Conservation (phyloP, 2,797 vertebrate species). For the Nannoperca australis region DNA sequence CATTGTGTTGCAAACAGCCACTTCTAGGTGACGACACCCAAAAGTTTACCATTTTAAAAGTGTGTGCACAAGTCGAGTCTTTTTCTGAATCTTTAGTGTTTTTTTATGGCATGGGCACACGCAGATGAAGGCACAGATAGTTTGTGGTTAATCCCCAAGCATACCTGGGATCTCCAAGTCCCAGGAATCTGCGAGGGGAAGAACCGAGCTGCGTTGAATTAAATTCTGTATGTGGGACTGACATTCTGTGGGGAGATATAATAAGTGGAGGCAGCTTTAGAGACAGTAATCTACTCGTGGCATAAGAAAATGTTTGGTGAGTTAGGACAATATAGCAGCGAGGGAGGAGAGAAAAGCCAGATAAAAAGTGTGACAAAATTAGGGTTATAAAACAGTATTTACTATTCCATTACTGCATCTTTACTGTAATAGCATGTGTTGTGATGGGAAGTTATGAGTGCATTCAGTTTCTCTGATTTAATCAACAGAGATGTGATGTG, state of each 20-base stretch:
- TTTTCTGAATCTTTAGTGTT: slow-evolving; percentile 48
- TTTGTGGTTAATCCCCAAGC: slow-evolving; percentile 45
- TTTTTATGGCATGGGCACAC: slow-evolving; percentile 64
- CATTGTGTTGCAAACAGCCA: slow-evolving; percentile 11
- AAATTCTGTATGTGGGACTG: slow-evolving; percentile 41
- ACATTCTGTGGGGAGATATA: slow-evolving; percentile 55
- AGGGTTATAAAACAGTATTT: slow-evolving; percentile 49
- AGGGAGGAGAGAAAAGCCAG: slow-evolving; percentile 57
- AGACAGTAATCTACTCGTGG: slow-evolving; percentile 72
- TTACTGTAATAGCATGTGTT: slow-evolving; percentile 42
- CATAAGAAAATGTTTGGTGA: slow-evolving; percentile 67
- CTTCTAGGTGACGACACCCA: slow-evolving; percentile 14
- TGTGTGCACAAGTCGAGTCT: slow-evolving; percentile 46
- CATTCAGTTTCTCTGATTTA: slow-evolving; percentile 35
- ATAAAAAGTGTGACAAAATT: slow-evolving; percentile 43
- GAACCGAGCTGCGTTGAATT: slow-evolving; percentile 45
- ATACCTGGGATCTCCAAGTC: slow-evolving; percentile 27
- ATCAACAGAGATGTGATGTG: slow-evolving; percentile 40
- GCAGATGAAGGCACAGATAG: slow-evolving; percentile 78
- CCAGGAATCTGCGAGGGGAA: slow-evolving; percentile 20
- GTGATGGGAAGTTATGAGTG: slow-evolving; percentile 54
- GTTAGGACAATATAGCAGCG: slow-evolving; percentile 73
- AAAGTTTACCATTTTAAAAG: slow-evolving; percentile 18
- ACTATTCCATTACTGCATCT: slow-evolving; percentile 68
- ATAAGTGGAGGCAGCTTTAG: slow-evolving; percentile 66